Evolutionary conservation across 2,113 vertebrate species (phyloP).

Genomic region (Zosterops borbonicus): DNA sequence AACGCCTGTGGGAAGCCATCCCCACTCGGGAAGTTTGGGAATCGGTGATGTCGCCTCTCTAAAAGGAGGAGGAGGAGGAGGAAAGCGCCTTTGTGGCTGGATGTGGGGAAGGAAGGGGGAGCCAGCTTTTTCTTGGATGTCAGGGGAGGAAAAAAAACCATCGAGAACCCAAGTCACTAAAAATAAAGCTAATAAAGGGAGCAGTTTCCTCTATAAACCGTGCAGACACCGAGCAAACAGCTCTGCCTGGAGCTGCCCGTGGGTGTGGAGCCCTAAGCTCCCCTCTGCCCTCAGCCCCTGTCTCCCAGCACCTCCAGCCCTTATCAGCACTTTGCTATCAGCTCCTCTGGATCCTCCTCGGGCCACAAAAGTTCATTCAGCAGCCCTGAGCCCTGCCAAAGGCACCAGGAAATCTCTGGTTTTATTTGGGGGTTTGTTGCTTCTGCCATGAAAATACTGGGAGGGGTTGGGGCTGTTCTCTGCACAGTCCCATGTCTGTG

Average conservation of each 20-base stretch:
- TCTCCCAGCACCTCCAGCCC: neutral
- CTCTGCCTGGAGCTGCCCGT: neutral
- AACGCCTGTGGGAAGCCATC: neutral
- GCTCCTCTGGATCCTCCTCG: neutral
- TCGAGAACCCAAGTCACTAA: neutral
- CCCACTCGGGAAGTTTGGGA: accelerated
- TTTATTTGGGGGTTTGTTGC: neutral
- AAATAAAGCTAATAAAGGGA: neutral
- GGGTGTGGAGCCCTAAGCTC: neutral
- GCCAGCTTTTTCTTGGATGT: neutral
- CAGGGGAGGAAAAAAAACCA: neutral
- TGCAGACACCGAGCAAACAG: neutral
- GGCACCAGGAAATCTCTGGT: accelerated
- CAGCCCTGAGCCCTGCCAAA: neutral
- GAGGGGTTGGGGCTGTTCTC: neutral
- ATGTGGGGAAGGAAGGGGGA: neutral
- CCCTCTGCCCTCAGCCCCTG: neutral
- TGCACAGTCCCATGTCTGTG: accelerated
- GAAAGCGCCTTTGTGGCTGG: neutral
- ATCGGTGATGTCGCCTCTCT: accelerated
- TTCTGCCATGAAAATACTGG: accelerated
- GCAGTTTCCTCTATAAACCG: neutral
- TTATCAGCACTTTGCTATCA: neutral
- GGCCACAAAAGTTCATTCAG: neutral
- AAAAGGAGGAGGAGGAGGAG: neutral